Evolutionary conservation across 2,797 vertebrate species (phyloP).

Genomic region (Luscinia megarhynchos): DNA sequence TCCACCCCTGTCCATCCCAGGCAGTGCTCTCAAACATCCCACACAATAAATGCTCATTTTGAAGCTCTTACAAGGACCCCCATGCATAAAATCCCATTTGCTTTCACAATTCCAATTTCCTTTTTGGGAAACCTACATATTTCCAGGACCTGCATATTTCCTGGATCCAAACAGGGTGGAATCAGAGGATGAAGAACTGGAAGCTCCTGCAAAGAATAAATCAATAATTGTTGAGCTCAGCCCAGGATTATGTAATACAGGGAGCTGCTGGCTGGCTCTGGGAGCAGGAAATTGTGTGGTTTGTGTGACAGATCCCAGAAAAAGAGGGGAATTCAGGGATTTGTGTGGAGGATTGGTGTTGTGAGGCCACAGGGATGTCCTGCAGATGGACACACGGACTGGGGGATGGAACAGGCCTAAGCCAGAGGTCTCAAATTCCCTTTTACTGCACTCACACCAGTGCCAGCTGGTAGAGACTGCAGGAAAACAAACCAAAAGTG

Average conservation of each 20-base stretch:
- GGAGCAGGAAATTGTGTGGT: neutral
- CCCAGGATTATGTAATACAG: neutral
- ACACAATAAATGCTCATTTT: too few relatives aligned
- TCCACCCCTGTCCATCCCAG: too few relatives aligned
- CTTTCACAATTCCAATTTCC: neutral
- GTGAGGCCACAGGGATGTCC: neutral
- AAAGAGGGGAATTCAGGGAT: neutral
- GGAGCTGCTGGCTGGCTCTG: neutral
- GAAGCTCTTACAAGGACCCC: too few relatives aligned
- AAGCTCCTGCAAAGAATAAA: neutral
- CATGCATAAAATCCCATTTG: neutral
- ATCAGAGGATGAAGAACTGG: neutral
- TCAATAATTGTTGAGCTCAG: neutral
- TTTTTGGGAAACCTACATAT: neutral
- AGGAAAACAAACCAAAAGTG: neutral
- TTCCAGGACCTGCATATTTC: neutral
- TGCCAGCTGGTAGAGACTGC: rapidly evolving
- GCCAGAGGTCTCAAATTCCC: neutral
- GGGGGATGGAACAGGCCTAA: neutral
- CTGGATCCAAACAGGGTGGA: neutral
- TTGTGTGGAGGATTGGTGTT: neutral
- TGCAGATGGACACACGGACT: rapidly evolving
- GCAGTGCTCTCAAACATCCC: too few relatives aligned
- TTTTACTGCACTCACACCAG: rapidly evolving
- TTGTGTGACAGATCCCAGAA: neutral